Conservation (phyloP, 2,113 vertebrate genomes). For the Monarcha castaneiventris region DNA sequence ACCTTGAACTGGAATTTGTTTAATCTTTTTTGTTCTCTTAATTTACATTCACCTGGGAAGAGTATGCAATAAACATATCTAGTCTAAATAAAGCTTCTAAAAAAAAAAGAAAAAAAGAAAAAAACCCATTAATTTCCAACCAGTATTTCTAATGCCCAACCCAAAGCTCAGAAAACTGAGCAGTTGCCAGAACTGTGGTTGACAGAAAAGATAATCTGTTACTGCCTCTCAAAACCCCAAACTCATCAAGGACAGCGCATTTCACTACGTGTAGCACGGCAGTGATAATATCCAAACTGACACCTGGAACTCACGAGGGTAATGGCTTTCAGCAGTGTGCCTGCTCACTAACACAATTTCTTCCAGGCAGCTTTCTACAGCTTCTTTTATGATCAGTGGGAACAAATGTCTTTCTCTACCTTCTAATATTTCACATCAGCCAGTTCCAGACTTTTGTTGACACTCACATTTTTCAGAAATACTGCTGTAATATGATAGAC, state of each 20-base stretch:
- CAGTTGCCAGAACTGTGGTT: not conserved
- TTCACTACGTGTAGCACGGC: not conserved
- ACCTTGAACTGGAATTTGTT: not conserved
- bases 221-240: not conserved
- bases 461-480: not conserved
- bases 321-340: not conserved
- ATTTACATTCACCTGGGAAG: not conserved
- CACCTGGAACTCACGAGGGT: not conserved
- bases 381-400: not conserved
- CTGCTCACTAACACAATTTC: not conserved
- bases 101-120: not conserved
- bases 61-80: not conserved
- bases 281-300: not conserved
- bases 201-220: not conserved
- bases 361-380: not conserved
- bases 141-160: not conserved
- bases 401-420: not conserved
- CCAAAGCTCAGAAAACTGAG: not conserved
- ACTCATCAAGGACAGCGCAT: not conserved
- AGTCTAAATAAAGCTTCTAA: not conserved
- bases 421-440: slow-evolving; percentile 1
- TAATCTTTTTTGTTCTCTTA: not conserved
- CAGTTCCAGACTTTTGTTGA: not conserved
- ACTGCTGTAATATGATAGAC: not conserved
- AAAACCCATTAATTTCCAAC: not conserved